These are phyloP conservation scores for Pseudorhombus dupliciocellatus DNA, from an alignment of 2,113 vertebrate genomes.

Conservation along the genomic window DNA sequence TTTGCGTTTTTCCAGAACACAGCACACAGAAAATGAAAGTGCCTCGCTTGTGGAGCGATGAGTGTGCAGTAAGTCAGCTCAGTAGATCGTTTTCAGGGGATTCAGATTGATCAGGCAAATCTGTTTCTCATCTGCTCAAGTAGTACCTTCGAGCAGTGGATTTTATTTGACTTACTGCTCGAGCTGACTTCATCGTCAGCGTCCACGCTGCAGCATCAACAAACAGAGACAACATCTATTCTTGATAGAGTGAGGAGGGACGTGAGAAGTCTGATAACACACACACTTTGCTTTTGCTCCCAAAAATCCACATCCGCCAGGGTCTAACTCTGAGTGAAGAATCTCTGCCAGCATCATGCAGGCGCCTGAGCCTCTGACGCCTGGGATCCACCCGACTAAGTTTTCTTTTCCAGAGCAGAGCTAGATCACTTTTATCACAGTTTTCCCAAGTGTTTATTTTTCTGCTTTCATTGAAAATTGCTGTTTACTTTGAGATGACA, in stretches of 20 bases:
- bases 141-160: conserved; percentile 4
- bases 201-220: neutral
- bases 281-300: too few relatives aligned
- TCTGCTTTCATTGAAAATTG: neutral
- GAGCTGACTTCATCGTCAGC: conserved; percentile 11
- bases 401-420: too few relatives aligned
- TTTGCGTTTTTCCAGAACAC: conserved; percentile 33
- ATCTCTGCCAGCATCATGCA: too few relatives aligned
- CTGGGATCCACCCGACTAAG: too few relatives aligned
- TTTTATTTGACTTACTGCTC: conserved; percentile 21
- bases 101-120: conserved; percentile 46
- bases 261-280: neutral
- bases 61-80: conserved; percentile 35
- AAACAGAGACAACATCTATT: conserved; percentile 14
- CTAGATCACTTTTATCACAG: neutral
- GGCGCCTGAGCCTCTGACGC: too few relatives aligned
- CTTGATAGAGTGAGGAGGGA: neutral
- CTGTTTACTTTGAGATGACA: neutral
- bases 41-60: conserved; percentile 40
- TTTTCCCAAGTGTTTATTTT: neutral
- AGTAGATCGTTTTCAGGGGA: conserved; percentile 36
- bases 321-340: too few relatives aligned
- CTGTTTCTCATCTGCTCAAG: conserved; percentile 34
- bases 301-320: too few relatives aligned
- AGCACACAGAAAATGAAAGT: conserved; percentile 47